Evolutionary conservation across 2,888 invertebrate genomes (phyloP).

Genomic region (Nemotelus nigrinus): DNA sequence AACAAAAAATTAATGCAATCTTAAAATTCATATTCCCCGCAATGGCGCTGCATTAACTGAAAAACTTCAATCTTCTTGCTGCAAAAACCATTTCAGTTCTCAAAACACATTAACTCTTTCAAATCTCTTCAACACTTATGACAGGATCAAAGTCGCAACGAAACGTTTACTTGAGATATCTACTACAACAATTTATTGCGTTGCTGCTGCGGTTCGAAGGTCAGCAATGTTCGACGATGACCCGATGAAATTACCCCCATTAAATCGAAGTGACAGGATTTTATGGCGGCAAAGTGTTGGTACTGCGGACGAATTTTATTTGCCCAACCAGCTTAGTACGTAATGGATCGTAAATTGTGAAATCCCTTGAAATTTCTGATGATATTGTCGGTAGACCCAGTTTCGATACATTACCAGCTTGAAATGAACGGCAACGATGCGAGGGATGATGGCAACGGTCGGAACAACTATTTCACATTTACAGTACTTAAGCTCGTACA

Average conservation of each 20-base stretch:
- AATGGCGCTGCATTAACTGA: too few relatives aligned
- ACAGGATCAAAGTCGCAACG: too few relatives aligned
- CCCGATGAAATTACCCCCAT: conserved; percentile 17
- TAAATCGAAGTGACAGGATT: conserved; percentile 2
- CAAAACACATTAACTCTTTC: too few relatives aligned
- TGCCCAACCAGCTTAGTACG: conserved; percentile 29
- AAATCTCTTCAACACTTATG: too few relatives aligned
- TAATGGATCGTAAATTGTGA: conserved; percentile 38
- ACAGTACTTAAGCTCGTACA: conserved; percentile 4
- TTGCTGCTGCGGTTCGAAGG: not conserved
- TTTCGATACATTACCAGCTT: conserved; percentile 1
- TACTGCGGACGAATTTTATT: not conserved
- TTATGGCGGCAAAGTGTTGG: not conserved
- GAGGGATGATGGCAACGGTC: not conserved
- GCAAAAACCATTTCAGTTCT: too few relatives aligned
- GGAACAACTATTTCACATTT: conserved; percentile 7
- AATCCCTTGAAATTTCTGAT: conserved; percentile 21
- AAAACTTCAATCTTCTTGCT: too few relatives aligned
- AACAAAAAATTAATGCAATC: too few relatives aligned
- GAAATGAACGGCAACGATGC: conserved; percentile 10
- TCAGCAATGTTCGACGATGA: not conserved
- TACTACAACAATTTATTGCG: conserved; percentile 28
- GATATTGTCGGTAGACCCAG: not conserved
- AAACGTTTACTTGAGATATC: too few relatives aligned
- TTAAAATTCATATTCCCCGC: too few relatives aligned